Percentiles rank a stretch among this genome's conserved stretches.
Conservation (phyloP, 2,888 invertebrate genomes). For the Diplolepis rosae region DNA sequence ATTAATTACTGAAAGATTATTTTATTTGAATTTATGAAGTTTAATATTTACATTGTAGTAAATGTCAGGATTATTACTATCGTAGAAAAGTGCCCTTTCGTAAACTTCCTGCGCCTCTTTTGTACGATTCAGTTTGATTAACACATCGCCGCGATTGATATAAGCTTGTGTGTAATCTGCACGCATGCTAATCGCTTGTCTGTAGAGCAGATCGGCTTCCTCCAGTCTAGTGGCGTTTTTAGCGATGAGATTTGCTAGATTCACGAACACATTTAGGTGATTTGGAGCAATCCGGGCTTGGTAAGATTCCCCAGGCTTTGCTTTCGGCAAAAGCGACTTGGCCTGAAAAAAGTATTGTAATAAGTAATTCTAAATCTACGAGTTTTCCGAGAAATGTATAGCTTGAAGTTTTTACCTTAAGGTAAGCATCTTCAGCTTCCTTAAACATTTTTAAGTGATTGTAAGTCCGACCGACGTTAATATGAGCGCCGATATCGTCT, state of each 20-base stretch:
- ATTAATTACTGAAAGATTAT: too few species aligned
- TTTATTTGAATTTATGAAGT: too few species aligned
- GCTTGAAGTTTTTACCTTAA: conserved; percentile 76
- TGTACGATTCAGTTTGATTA: conserved; percentile 94
- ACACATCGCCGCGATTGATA: conserved; percentile 96
- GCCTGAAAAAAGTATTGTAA: conserved; percentile 75
- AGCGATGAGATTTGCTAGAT: conserved; percentile 94
- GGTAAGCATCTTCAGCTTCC: conserved; percentile 94
- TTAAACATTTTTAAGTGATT: conserved; percentile 91
- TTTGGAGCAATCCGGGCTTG: conserved; percentile 96
- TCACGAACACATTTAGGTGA: conserved; percentile 96
- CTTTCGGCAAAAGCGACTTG: conserved; percentile 91
- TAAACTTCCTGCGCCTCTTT: conserved; percentile 96
- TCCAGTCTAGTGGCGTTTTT: conserved; percentile 92
- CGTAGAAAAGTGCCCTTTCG: conserved; percentile 92
- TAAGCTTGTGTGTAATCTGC: conserved; percentile 97
- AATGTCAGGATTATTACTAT: conserved; percentile 94
- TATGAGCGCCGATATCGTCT: conserved; percentile 97
- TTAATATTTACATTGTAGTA: conserved; percentile 94
- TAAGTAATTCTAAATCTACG: neutral
- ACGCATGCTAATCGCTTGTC: conserved; percentile 97
- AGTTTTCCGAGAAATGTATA: neutral
- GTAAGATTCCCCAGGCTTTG: conserved; percentile 94
- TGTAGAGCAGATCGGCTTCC: conserved; percentile 94
- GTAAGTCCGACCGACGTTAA: conserved; percentile 96